A percentile compares a stretch with the other conserved stretches of the same genome.
Evolutionary conservation across 2,888 invertebrate genomes (phyloP).

Genomic region (Tortrix viridana): DNA sequence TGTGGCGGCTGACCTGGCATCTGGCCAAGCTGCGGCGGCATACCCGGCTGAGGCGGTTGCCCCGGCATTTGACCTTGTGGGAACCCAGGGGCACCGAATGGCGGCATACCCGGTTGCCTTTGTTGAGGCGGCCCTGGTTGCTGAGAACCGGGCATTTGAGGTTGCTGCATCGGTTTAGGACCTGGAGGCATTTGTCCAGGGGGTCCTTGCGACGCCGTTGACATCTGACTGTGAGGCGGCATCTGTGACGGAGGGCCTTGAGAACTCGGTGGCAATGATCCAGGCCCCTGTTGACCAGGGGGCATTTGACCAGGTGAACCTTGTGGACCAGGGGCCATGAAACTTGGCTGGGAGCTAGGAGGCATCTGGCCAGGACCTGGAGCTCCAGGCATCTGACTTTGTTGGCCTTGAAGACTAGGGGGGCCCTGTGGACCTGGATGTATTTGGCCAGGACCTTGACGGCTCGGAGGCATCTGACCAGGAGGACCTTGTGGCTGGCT

Average conservation of each 20-base stretch:
- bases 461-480: conserved; percentile 47
- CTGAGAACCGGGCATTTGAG: conserved; percentile 39
- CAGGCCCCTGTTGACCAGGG: conserved; percentile 39
- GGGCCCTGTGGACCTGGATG: conserved; percentile 50
- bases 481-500: conserved; percentile 39
- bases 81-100: conserved; percentile 22
- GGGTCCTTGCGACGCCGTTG: conserved; percentile 33
- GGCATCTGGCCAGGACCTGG: conserved; percentile 53
- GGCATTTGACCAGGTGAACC: conserved; percentile 47
- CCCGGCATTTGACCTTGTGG: conserved; percentile 30
- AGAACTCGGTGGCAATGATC: conserved; percentile 50
- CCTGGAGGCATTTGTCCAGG: conserved; percentile 44
- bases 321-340: conserved; percentile 40
- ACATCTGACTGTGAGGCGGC: conserved; percentile 44
- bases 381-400: conserved; percentile 54
- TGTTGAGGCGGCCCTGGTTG: conserved; percentile 46
- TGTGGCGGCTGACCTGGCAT: conserved; percentile 49
- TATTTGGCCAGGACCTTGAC: conserved; percentile 49
- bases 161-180: conserved; percentile 39
- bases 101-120: conserved; percentile 41
- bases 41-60: conserved; percentile 43
- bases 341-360: conserved; percentile 40
- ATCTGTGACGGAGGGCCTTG: conserved; percentile 50
- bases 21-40: conserved; percentile 50
- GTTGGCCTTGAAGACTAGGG: conserved; percentile 43